A percentile compares a stretch with the other conserved stretches of the same genome.
phyloP scores from a whole-genome alignment of 2,888 invertebrate species.

The Sicus ferrugineus region DNA sequence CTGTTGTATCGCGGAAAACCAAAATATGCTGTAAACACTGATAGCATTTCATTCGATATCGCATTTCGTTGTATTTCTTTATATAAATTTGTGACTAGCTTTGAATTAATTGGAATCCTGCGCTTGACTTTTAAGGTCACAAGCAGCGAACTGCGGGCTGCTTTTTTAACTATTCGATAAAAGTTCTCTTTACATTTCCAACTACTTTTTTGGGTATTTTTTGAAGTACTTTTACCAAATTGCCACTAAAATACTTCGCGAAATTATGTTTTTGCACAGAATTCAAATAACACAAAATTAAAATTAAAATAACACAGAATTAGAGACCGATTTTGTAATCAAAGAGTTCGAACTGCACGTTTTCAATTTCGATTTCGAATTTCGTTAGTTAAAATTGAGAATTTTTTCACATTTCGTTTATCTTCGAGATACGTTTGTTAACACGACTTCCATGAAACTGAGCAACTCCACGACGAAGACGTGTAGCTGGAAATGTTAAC shows the following conservation, averaged over 20 bases:
- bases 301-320: not conserved
- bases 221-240: not conserved
- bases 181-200: not conserved
- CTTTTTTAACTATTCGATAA: not conserved
- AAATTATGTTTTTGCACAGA: not conserved
- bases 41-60: not conserved
- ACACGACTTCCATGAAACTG: slow-evolving; percentile 63
- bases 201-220: not conserved
- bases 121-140: not conserved
- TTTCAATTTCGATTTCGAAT: slow-evolving; percentile 7
- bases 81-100: slow-evolving; percentile 8
- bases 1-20: not conserved
- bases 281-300: not conserved
- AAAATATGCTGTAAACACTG: not conserved
- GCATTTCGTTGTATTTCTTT: not conserved
- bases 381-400: not conserved
- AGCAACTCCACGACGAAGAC: slow-evolving; percentile 37
- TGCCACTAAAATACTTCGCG: not conserved
- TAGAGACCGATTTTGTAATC: not conserved
- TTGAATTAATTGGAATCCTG: not conserved
- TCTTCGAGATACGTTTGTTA: slow-evolving; percentile 58
- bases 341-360: no score
- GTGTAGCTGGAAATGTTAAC: slow-evolving; percentile 32
- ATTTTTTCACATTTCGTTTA: slow-evolving; percentile 5
- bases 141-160: not conserved